Evolutionary conservation across 2,888 invertebrate species (phyloP), one percentile per base, ranked within the genome.

Genomic region (Drosophila lacicola): DNA sequence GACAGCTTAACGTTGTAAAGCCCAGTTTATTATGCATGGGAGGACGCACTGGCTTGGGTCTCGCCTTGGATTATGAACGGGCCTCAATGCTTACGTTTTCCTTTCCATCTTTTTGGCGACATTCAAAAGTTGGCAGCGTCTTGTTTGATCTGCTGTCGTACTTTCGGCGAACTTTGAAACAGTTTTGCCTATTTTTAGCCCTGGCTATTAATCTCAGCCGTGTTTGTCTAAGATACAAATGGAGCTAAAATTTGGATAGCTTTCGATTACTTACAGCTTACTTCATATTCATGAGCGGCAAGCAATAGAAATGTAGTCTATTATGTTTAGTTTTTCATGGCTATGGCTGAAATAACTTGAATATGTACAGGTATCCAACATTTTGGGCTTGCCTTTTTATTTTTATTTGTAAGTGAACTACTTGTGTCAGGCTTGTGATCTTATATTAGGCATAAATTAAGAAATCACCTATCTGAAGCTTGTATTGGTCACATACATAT

Each of bases 1-100:
- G 89, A 86, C 87, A 86, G 83, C 83, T 88, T 86, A 88, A 75
- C 78, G 74, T 70, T 82, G 80, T 87, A 87, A 85, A 85, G 82
- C 84, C 70, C 70, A 76, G 82, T 88, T 85, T 89, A 85, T 85
- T 85, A 89, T 85, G 85, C 85, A 78, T 74, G 76, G 74, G 68
- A 67, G 69, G 63, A 54, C 45, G 66, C 67, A 64, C 51, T 29
- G 78, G 60, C 36, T 49, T 63, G 41, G 47, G 47, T 37, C 60
- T 54, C 21, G 53, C 61, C 64, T 57, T 46, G 79, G 76, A 77
- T 77, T 77, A 79, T 62, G 60, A 75, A 50, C 47, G 54, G 61
- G 70, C 79, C 65, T 58, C 64, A 25, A 61, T 64, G 74, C 69
- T 42, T 41, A 25, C 21, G 21, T 37, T 11, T 34, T 21, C 19